A percentile compares a stretch with the other conserved stretches of the same genome.
phyloP scores from a whole-genome alignment of 2,888 invertebrate genomes.

The Gordius sp. region DNA sequence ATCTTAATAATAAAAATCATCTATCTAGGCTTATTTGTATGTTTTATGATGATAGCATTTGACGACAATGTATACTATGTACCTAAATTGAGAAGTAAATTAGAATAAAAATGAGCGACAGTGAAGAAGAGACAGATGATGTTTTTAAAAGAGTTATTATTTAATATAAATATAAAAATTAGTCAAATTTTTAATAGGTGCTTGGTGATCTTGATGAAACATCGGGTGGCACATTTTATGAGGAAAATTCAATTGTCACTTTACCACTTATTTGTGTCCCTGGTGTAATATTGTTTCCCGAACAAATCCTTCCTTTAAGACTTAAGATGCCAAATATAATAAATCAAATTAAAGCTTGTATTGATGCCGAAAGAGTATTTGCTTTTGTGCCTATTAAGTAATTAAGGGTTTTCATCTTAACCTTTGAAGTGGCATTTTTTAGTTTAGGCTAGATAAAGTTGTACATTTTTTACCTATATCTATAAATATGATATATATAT shows the following conservation, averaged over 20 bases:
- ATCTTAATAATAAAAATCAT: too few relatives aligned
- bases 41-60: too few relatives aligned
- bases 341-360: slow-evolving; percentile 5
- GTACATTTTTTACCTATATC: neutral
- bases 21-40: too few relatives aligned
- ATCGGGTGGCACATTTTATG: neutral
- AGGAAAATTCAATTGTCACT: neutral
- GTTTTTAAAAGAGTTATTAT: slow-evolving; percentile 1
- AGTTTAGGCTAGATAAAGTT: too few relatives aligned
- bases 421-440: too few relatives aligned
- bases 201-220: slow-evolving; percentile 10
- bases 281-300: slow-evolving; percentile 8
- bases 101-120: too few relatives aligned
- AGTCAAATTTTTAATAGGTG: neutral
- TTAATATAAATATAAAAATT: neutral
- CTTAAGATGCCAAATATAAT: neutral
- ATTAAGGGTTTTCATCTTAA: neutral
- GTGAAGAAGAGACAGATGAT: neutral
- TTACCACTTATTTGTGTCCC: slow-evolving; percentile 1
- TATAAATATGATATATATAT: neutral
- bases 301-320: neutral
- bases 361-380: slow-evolving; percentile 8
- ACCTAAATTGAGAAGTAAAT: too few relatives aligned
- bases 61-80: too few relatives aligned
- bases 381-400: slow-evolving; percentile 8